Evolutionary conservation across 2,113 vertebrate species (phyloP), one percentile per base, ranked within the genome.

Genomic region (Silurus asotus): DNA sequence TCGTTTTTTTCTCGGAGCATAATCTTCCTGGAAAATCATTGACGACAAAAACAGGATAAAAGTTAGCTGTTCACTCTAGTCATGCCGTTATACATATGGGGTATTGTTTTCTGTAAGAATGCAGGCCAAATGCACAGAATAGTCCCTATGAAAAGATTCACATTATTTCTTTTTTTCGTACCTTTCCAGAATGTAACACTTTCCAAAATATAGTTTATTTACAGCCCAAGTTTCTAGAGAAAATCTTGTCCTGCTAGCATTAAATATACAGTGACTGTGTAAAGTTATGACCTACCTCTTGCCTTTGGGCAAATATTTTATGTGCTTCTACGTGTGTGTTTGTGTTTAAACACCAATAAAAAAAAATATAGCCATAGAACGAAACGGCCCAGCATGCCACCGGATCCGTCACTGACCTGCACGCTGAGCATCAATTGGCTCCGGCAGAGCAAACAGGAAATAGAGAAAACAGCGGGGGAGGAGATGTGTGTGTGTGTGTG

Each of bases 341-440:
- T 51, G 74, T 53, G 69, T 82, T 76, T 9, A 56, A 77, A 53
- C 64, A 84, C 48, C 61, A 78, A 80, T 58, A 85, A 80, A 85
- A 55, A 85, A 80, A 85, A 55, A 48, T 48, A 10, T 45, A 67
- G 48, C 48, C 55, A 80, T 10, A 69, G 10, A 80, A 25, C 48
- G 77, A 70, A 86, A 59, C 48, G 13, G 25, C 61, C 53, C 84
- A 80, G 76, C 53, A 48, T 59, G 76, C 51, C 51, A 79, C 84
- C 88, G 28, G 49, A 92, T 88, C 88, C 74, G 59, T 88, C 45
- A 25, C 65, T 65, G 70, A 83, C 84, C 67, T 62, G 70, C 84
- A 86, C 65, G 59, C 88, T 89, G 49, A 48, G 81, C 89, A 93
- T 92, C 81, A 92, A 93, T 89, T 84, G 49, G 90, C 82, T 91